A percentile compares a stretch with the other conserved stretches of the same genome.
Evolutionary conservation across 2,797 vertebrate genomes (phyloP).

Genomic region (Gymnopithys bicolor): DNA sequence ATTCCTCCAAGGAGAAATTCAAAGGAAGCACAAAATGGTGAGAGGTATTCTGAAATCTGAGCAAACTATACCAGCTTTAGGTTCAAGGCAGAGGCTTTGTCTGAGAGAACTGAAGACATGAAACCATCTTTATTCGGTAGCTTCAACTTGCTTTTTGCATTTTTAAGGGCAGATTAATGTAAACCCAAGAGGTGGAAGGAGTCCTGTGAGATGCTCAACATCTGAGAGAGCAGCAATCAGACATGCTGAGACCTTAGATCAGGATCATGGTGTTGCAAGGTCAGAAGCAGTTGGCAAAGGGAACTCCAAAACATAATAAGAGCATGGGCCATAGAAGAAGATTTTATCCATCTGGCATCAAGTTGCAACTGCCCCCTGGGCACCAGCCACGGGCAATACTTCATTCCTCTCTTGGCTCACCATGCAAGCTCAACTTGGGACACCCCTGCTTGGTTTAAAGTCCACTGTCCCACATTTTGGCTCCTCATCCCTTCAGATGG

Average conservation of each 20-base stretch:
- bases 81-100: not conserved
- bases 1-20: not conserved
- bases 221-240: not conserved
- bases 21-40: not conserved
- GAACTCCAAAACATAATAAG: not conserved
- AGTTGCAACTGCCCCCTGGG: not conserved
- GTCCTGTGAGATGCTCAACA: not conserved
- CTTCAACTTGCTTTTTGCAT: not conserved
- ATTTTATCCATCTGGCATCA: not conserved
- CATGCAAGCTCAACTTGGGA: not conserved
- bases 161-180: not conserved
- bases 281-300: not conserved
- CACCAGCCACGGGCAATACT: fast-evolving
- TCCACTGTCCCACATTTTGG: too few species aligned
- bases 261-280: not conserved
- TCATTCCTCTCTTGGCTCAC: not conserved
- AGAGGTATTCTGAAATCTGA: not conserved
- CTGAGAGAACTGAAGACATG: not conserved
- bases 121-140: not conserved
- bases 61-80: not conserved
- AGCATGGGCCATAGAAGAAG: not conserved
- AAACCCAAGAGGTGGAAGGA: not conserved
- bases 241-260: not conserved
- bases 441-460: not conserved
- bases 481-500: not conserved